phyloP scores from a whole-genome alignment of 30 jellyfish, hydroid and myxozoan genomes.

The Aurelia aurita complex sp. Pacific region DNA sequence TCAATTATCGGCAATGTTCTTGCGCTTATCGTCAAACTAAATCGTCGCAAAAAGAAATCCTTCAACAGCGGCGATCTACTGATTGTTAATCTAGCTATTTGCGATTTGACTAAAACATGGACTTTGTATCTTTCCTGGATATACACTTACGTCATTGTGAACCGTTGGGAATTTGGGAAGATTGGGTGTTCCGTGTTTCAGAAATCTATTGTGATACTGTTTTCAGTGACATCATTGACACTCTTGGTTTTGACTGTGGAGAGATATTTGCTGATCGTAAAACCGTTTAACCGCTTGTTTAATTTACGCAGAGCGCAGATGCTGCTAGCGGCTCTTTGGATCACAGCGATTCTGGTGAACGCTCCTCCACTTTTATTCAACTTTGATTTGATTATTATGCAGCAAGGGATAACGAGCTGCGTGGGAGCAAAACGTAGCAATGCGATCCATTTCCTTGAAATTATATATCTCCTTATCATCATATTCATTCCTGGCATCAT shows the following conservation, averaged over 20 bases:
- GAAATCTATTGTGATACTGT: constrained; percentile 18
- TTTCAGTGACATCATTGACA: constrained; percentile 62
- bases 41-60: constrained; percentile 20
- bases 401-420: constrained; percentile 11
- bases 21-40: constrained; percentile 33
- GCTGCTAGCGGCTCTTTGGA: constrained; percentile 32
- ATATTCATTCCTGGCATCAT: constrained; percentile 25
- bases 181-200: constrained; percentile 17
- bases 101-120: constrained; percentile 62
- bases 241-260: constrained; percentile 42
- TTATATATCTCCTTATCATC: background rate
- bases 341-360: background rate
- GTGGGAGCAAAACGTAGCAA: background rate
- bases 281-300: constrained; percentile 51
- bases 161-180: constrained; percentile 22
- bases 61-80: constrained; percentile 67
- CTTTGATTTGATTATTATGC: background rate
- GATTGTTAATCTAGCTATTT: constrained; percentile 48
- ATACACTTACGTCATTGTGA: background rate
- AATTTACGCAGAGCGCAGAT: constrained; percentile 4
- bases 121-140: constrained; percentile 35
- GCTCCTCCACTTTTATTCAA: constrained; percentile 6
- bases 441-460: background rate
- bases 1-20: constrained; percentile 44
- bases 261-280: constrained; percentile 46